A percentile compares a stretch with the other conserved stretches of the same genome.
Evolutionary conservation across 2,888 invertebrate species (phyloP).

Genomic region (Norana najaformis): DNA sequence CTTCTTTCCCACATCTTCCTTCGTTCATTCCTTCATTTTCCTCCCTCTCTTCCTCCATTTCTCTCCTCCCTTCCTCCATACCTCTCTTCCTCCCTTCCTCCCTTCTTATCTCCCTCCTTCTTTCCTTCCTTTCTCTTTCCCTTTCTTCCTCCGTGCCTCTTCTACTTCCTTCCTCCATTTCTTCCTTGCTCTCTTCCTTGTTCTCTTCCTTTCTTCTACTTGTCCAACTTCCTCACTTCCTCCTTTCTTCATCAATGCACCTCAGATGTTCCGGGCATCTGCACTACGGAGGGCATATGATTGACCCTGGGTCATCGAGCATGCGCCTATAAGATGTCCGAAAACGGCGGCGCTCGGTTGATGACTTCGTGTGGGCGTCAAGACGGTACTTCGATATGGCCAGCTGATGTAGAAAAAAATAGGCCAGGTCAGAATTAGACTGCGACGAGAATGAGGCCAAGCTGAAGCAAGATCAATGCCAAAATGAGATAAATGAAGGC

Average conservation of each 20-base stretch:
- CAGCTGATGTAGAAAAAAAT: neutral
- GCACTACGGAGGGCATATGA: neutral
- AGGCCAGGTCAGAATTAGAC: neutral
- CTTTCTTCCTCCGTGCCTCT: neutral
- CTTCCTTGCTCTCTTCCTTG: too few species aligned
- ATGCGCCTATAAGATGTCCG: too few species aligned
- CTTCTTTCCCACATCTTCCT: too few species aligned
- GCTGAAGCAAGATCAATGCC: neutral
- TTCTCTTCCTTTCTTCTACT: neutral
- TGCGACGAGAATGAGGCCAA: neutral
- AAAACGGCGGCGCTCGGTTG: neutral
- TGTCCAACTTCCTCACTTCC: neutral
- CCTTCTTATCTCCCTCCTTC: too few species aligned
- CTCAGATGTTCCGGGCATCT: neutral
- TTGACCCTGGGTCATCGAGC: neutral
- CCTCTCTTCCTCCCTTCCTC: neutral
- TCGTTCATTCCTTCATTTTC: neutral
- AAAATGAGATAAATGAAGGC: neutral
- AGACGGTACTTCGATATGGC: neutral
- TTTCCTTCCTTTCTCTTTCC: too few species aligned
- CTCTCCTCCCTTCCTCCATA: neutral
- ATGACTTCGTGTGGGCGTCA: neutral
- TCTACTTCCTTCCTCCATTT: neutral
- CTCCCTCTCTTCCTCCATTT: neutral
- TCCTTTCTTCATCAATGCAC: neutral